Percentiles rank a stretch among this genome's conserved stretches.
These are phyloP conservation scores for Danio albolineatus DNA, from an alignment of 2,797 vertebrate genomes.

Conservation along the genomic window DNA sequence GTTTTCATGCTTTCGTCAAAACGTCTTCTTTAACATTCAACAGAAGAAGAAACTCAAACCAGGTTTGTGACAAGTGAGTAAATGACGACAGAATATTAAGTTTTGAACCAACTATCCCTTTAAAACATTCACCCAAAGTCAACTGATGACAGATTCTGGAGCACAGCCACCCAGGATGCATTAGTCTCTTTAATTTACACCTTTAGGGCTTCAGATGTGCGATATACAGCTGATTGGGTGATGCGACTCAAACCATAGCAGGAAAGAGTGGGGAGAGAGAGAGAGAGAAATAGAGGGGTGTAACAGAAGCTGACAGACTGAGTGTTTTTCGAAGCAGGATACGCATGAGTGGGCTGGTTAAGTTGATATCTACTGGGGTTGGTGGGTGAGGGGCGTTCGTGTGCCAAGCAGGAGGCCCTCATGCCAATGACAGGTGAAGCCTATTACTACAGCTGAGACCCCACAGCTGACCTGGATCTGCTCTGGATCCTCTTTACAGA, in stretches of 20 bases:
- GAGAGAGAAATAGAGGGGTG: slow-evolving; percentile 53
- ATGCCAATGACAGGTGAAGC: slow-evolving; percentile 80
- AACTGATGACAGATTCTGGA: slow-evolving; percentile 12
- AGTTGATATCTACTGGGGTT: slow-evolving; percentile 76
- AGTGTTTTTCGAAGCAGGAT: slow-evolving; percentile 75
- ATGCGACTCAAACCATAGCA: slow-evolving; percentile 40
- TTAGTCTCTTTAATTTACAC: slow-evolving; percentile 57
- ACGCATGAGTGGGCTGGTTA: slow-evolving; percentile 73
- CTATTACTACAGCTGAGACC: slow-evolving; percentile 81
- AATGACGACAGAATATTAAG: too few relatives aligned
- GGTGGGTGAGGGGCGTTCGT: slow-evolving; percentile 71
- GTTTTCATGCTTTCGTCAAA: too few relatives aligned
- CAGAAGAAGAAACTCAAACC: too few relatives aligned
- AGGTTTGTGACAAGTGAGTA: too few relatives aligned
- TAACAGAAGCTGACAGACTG: slow-evolving; percentile 78
- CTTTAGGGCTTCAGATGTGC: slow-evolving; percentile 36
- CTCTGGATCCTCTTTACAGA: slow-evolving; percentile 63
- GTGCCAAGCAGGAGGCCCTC: slow-evolving; percentile 69
- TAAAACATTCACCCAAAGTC: neutral
- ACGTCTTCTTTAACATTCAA: too few relatives aligned
- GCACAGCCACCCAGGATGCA: slow-evolving; percentile 16
- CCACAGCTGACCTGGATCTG: slow-evolving; percentile 79
- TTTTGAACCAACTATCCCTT: too few relatives aligned
- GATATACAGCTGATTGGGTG: slow-evolving; percentile 52
- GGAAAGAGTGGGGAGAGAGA: slow-evolving; percentile 34